Evolutionary conservation across 2,797 vertebrate species (phyloP), one percentile per base, ranked within the genome.

Genomic region (Anisognathus igniventris): DNA sequence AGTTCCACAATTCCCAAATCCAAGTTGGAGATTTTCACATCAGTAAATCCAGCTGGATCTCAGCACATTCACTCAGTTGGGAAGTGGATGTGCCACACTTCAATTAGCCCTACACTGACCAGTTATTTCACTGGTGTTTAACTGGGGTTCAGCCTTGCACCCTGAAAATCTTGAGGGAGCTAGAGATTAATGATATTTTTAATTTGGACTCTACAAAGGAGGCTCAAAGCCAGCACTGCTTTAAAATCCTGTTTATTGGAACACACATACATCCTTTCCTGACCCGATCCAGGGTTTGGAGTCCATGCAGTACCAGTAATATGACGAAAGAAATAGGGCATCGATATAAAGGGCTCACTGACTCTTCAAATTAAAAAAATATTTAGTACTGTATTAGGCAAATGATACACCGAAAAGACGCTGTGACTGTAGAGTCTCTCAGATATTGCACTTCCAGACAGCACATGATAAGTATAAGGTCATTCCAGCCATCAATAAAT

Each of bases 241-340:
- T 97, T 97, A 97, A 98, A 98, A 98, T 95, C 96, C 79, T 93
- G 91, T 98, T 98, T 98, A 98, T 98, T 98, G 97, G 95, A 95
- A 96, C 90, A 78, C 90, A 96, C 95, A 91, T 92, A 97, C 95
- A 91, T 95, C 88, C 95, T 95, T 90, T 97, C 97, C 96, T 97
- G 96, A 94, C 92, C 92, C 95, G 5, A 68, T 83, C 81, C 93
- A 91, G 95, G 95, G 95, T 95, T 91, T 95, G 96, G 97, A 97
- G 95, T 97, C 94, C 86, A 96, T 96, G 97, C 97, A 96, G 97
- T 93, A 96, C 97, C 91, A 92, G 97, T 95, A 96, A 92, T 62
- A 58, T 96, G 97, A 97, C 7, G 6, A 95, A 96, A 96, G 93
- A 96, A 97, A 85, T 20, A 81, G 94, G 92, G 93, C 76, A 94